A percentile compares a stretch with the other conserved stretches of the same genome.
phyloP scores from a whole-genome alignment of 1,140 invertebrate species.

The Calosoma granatense region DNA sequence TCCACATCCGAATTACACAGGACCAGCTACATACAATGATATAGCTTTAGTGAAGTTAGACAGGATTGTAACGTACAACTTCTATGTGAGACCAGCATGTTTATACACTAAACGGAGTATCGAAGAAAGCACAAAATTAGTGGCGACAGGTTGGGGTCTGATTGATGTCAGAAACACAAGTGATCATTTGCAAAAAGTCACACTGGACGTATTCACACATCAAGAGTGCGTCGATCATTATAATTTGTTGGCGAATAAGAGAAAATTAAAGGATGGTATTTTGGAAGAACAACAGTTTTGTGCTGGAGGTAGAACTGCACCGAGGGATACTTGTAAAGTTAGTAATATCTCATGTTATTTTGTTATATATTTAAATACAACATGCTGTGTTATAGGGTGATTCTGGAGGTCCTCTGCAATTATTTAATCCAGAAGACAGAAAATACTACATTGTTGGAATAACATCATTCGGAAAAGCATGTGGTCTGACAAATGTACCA shows the following conservation, averaged over 20 bases:
- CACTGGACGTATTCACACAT: slow-evolving; percentile 45
- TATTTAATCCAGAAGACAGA: slow-evolving; percentile 39
- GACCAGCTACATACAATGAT: slow-evolving; percentile 24
- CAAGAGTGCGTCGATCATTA: slow-evolving; percentile 44
- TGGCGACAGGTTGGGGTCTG: slow-evolving; percentile 17
- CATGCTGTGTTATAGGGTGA: slow-evolving; percentile 43
- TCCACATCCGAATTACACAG: slow-evolving; percentile 26
- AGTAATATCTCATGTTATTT: not conserved
- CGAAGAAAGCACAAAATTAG: slow-evolving; percentile 3
- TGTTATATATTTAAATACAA: not conserved
- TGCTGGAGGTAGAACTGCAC: slow-evolving; percentile 56
- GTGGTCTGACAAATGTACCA: slow-evolving; percentile 37
- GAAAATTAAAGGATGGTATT: slow-evolving; percentile 42
- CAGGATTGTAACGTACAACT: slow-evolving; percentile 14
- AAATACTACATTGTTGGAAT: slow-evolving; percentile 42
- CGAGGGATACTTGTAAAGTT: slow-evolving; percentile 69
- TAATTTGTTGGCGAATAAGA: slow-evolving; percentile 24
- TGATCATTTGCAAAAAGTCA: slow-evolving; percentile 54
- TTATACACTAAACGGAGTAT: slow-evolving; percentile 15
- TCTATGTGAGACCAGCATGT: slow-evolving; percentile 19
- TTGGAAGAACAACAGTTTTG: slow-evolving; percentile 45
- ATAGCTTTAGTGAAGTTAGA: slow-evolving; percentile 17
- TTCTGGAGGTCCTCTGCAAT: slow-evolving; percentile 49
- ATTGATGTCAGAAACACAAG: slow-evolving; percentile 36
- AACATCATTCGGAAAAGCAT: slow-evolving; percentile 44